Evolutionary conservation across 2,113 vertebrate species (phyloP), one percentile per base, ranked within the genome.

Genomic region (Tretioscincus oriximinensis): DNA sequence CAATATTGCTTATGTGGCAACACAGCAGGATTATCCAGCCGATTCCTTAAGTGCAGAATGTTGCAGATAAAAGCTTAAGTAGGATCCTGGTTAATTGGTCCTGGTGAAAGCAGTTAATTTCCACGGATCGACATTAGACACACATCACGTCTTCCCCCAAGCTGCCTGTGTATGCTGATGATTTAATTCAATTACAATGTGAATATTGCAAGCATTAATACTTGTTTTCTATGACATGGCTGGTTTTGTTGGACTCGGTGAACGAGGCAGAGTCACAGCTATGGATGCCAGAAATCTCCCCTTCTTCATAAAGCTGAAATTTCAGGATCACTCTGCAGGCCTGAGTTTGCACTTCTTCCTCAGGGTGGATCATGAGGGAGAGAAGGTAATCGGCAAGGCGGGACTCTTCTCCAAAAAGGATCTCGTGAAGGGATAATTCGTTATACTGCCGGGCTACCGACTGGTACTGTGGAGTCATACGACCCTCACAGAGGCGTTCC

Each of bases 371-470:
- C 82, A 91, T 82, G 2, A 83, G 70, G 29, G 86, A 71, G 45
- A 81, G 72, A 60, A 77, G 71, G 20, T 16, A 18, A 29, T 79
- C 5, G 0, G 45, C 29, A 1, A 21, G 28, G n/a, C 31, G 63
- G 28, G 88, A 89, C 16, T 76, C 74, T 0, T 78, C 76, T 20
- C 91, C 86, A 0, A 89, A 87, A 35, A 92, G 87, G 12, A 71
- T 63, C 41, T 85, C 51, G 0, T 84, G 74, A 8, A 83, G 82
- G 54, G 90, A 92, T 45, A 31, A 73, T 3, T 86, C 85, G 0
- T 90, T 88, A 79, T 91, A 92, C 29, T 90, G 83, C 92, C 90
- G 90, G 1, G 86, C 83, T 58, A 90, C 84, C 0, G 84, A 85
- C 0, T 76, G 84, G 88, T 90, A 91, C 45, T 92, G 92, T 9